phyloP scores from a whole-genome alignment of 1,140 invertebrate genomes.

The Zaprionus tsacasi region DNA sequence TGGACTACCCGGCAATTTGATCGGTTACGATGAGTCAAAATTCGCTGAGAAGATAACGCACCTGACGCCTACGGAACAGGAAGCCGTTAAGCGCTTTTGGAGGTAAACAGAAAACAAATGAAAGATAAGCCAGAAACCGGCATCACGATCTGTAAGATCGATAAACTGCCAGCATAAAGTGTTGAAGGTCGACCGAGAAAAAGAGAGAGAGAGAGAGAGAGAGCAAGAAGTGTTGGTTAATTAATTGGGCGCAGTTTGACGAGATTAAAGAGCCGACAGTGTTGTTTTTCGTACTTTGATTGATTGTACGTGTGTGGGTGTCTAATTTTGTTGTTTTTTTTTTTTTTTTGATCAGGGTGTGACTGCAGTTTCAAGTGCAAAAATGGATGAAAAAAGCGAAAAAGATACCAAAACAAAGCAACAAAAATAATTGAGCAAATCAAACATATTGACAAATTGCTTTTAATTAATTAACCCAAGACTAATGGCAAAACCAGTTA shows the following conservation, averaged over 20 bases:
- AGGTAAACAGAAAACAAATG: conserved; percentile 57
- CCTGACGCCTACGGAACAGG: conserved; percentile 78
- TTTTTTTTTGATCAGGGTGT: conserved; percentile 11
- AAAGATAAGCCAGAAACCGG: conserved; percentile 43
- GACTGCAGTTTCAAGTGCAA: conserved; percentile 18
- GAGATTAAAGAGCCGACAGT: conserved; percentile 17
- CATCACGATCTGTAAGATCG: conserved; percentile 16
- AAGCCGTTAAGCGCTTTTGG: conserved; percentile 81
- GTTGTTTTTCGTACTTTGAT: neutral
- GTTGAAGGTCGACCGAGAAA: conserved; percentile 2
- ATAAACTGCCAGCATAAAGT: conserved; percentile 20
- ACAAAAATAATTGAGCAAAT: conserved; percentile 28
- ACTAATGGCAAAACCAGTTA: conserved; percentile 38
- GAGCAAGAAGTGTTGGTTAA: conserved; percentile 18
- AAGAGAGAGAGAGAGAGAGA: neutral
- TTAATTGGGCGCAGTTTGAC: conserved; percentile 30
- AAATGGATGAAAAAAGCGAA: conserved; percentile 1
- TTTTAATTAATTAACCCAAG: conserved; percentile 33
- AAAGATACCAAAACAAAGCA: neutral
- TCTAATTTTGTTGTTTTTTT: neutral
- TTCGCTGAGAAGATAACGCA: conserved; percentile 78
- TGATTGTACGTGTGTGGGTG: conserved; percentile 21
- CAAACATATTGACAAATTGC: conserved; percentile 20
- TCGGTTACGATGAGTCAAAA: conserved; percentile 74
- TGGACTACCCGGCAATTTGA: conserved; percentile 42